Percentiles rank a stretch among this genome's conserved stretches.
Evolutionary conservation across 2,113 vertebrate species (phyloP).

Genomic region (Pterophyllum scalare): DNA sequence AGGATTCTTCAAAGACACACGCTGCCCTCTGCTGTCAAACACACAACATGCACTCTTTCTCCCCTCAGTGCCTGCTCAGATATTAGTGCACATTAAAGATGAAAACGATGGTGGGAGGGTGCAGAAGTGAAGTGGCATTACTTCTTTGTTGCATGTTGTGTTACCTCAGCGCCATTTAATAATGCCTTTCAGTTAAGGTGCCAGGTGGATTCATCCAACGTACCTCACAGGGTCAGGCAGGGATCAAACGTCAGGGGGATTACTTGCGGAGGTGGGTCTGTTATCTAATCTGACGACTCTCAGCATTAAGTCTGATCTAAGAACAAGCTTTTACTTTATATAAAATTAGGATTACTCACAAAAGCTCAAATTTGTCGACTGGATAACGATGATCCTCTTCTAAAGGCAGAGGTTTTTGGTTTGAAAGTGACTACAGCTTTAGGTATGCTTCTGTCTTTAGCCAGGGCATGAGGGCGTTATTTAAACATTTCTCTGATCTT

Average conservation of each 20-base stretch:
- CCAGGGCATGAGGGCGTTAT: not conserved
- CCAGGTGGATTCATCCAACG: constrained; percentile 9
- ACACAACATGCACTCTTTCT: constrained; percentile 39
- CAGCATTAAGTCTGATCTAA: constrained; percentile 5
- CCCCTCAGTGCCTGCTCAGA: constrained; percentile 9
- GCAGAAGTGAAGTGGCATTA: constrained; percentile 2
- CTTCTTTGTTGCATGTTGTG: constrained; percentile 10
- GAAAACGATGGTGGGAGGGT: constrained; percentile 3
- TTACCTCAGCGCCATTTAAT: constrained; percentile 6
- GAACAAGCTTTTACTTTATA: constrained; percentile 34
- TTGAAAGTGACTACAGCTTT: not conserved
- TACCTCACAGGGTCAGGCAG: not conserved
- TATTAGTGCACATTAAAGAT: constrained; percentile 40
- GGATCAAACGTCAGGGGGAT: constrained; percentile 5
- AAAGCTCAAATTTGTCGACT: not conserved
- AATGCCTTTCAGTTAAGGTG: constrained; percentile 23
- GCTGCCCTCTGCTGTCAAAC: constrained; percentile 73
- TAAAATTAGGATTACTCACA: constrained; percentile 18
- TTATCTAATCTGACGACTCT: constrained; percentile 12
- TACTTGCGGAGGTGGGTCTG: constrained; percentile 18
- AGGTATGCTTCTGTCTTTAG: not conserved
- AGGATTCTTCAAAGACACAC: constrained; percentile 54
- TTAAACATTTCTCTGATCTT: constrained; percentile 11
- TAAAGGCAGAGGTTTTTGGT: constrained; percentile 16
- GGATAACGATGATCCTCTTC: not conserved